phyloP scores from a whole-genome alignment of 2,797 vertebrate species.

The Anisognathus igniventris region DNA sequence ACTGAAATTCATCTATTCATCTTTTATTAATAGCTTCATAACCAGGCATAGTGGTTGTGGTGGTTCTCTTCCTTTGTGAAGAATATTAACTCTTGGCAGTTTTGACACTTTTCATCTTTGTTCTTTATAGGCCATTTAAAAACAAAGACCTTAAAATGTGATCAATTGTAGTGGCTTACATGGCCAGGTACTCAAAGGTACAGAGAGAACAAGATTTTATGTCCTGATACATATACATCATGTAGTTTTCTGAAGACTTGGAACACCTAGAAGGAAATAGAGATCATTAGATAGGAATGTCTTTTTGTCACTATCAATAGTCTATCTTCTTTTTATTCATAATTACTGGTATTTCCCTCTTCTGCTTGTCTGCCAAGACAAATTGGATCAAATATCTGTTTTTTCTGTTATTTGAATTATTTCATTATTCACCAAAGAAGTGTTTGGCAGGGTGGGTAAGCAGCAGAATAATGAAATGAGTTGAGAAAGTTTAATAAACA shows the following conservation, averaged over 20 bases:
- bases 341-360: not conserved
- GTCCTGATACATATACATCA: not conserved
- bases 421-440: constrained; percentile 10
- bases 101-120: not conserved
- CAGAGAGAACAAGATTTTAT: not conserved
- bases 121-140: constrained; percentile 23
- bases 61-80: not conserved
- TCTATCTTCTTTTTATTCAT: not conserved
- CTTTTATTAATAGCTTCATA: not conserved
- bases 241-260: not conserved
- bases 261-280: not conserved
- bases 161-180: not conserved
- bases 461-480: constrained; percentile 14
- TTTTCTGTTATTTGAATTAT: not conserved
- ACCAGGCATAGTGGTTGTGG: not conserved
- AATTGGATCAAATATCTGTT: not conserved
- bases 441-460: not conserved
- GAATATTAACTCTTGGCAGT: not conserved
- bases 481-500: constrained; percentile 24
- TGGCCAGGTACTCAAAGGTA: not conserved
- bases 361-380: not conserved
- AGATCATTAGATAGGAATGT: not conserved
- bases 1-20: not conserved
- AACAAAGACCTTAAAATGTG: not conserved
- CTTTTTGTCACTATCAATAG: not conserved